A percentile compares a stretch with the other conserved stretches of the same genome.
These are phyloP conservation scores for Amphiura filiformis DNA, from an alignment of 35 echinoderm and acorn worm genomes.

Conservation along the genomic window DNA sequence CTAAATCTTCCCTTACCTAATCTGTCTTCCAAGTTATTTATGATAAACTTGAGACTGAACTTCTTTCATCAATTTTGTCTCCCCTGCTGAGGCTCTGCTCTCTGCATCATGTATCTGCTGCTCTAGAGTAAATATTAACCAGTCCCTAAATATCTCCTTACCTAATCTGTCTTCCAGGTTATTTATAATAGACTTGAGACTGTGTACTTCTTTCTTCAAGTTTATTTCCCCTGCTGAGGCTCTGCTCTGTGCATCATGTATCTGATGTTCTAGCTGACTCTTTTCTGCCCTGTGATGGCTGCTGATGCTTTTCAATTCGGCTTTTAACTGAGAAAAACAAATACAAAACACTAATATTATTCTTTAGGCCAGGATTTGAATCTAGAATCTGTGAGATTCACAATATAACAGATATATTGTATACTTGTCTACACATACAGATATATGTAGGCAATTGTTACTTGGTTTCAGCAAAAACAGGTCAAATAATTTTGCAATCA, in stretches of 20 bases:
- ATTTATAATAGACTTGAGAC: constrained; percentile 64
- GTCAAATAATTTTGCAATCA: too few species aligned
- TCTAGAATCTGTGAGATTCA: too few species aligned
- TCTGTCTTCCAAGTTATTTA: constrained; percentile 60
- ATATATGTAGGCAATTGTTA: too few species aligned
- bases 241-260: constrained; percentile 8
- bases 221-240: constrained; percentile 31
- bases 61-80: constrained; percentile 58
- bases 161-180: constrained; percentile 69
- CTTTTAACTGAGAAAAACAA: constrained; percentile 25
- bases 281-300: constrained; percentile 32
- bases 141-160: not conserved
- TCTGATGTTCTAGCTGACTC: constrained; percentile 37
- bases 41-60: constrained; percentile 71
- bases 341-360: too few species aligned
- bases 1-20: constrained; percentile 63
- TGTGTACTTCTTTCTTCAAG: constrained; percentile 67
- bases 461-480: too few species aligned
- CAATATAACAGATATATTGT: too few species aligned
- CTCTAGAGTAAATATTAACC: too few species aligned
- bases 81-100: constrained; percentile 14
- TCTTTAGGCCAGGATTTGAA: not conserved
- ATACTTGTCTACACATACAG: too few species aligned
- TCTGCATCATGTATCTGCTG: not conserved
- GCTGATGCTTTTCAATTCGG: constrained; percentile 31